Evolutionary conservation across 2,888 invertebrate species (phyloP).

Genomic region (Eristalis arbustorum): DNA sequence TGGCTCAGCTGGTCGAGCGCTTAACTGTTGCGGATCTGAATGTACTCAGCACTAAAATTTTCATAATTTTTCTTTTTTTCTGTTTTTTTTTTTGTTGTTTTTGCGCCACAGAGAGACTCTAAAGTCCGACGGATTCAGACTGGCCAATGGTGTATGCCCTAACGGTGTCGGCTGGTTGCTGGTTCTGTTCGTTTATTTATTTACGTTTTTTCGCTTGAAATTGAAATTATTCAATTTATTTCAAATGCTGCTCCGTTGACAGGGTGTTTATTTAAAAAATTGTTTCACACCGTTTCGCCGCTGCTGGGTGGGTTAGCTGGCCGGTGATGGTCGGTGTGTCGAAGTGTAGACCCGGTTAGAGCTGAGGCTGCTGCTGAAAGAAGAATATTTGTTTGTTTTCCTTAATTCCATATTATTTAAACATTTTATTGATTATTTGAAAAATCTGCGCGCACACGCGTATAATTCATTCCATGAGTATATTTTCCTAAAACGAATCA

Average conservation of each 20-base stretch:
- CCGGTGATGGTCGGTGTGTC: not conserved
- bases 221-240: conserved; percentile 51
- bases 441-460: conserved; percentile 52
- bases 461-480: conserved; percentile 54
- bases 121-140: conserved; percentile 11
- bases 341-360: not conserved
- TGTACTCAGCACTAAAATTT: conserved; percentile 33
- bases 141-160: conserved; percentile 7
- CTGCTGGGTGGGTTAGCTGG: not conserved
- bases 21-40: conserved; percentile 27
- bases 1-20: conserved; percentile 23
- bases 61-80: conserved; percentile 18
- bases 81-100: not conserved
- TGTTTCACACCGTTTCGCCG: conserved; percentile 39
- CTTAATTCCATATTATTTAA: conserved; percentile 66
- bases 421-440: conserved; percentile 69
- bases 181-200: conserved; percentile 42
- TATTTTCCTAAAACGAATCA: conserved; percentile 34
- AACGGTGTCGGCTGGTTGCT: not conserved
- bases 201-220: conserved; percentile 5
- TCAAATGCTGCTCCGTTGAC: conserved; percentile 34
- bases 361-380: conserved; percentile 36
- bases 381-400: conserved; percentile 61
- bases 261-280: conserved; percentile 61
- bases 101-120: conserved; percentile 19